These are phyloP conservation scores for Schizothorax lantsangensis DNA, from an alignment of 2,797 vertebrate genomes.

Conservation along the genomic window DNA sequence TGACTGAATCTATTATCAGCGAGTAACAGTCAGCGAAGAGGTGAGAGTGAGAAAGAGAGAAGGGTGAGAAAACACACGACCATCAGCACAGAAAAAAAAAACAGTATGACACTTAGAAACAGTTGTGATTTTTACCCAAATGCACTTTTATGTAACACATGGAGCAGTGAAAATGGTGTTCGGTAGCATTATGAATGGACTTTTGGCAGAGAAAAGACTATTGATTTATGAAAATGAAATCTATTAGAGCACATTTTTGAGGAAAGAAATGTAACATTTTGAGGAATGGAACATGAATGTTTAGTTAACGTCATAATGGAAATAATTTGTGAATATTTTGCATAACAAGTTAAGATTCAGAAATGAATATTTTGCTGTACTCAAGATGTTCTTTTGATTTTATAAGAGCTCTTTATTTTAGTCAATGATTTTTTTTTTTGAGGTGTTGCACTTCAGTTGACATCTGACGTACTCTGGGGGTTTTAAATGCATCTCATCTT, in stretches of 20 bases:
- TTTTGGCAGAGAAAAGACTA: neutral
- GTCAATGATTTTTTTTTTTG: neutral
- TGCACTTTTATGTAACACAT: neutral
- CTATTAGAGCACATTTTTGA: conserved; percentile 11
- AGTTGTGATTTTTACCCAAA: conserved; percentile 22
- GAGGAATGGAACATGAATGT: neutral
- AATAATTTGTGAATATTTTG: conserved; percentile 7
- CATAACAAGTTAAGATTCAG: neutral
- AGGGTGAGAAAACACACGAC: conserved; percentile 39
- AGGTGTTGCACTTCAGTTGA: conserved; percentile 10
- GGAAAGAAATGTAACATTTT: neutral
- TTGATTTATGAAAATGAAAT: conserved; percentile 24
- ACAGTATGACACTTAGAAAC: conserved; percentile 7
- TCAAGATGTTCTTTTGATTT: neutral
- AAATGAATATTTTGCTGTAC: neutral
- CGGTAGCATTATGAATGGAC: conserved; percentile 3
- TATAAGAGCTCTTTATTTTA: neutral
- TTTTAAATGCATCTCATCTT: conserved; percentile 45
- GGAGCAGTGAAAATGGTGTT: neutral
- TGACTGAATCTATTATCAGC: conserved; percentile 47
- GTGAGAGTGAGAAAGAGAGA: conserved; percentile 47
- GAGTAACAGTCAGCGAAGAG: conserved; percentile 44
- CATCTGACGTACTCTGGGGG: conserved; percentile 7
- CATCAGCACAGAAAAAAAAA: conserved; percentile 29
- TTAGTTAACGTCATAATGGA: neutral